Evolutionary conservation across 2,113 vertebrate species (phyloP).

Genomic region (Oncorhynchus kisutch): DNA sequence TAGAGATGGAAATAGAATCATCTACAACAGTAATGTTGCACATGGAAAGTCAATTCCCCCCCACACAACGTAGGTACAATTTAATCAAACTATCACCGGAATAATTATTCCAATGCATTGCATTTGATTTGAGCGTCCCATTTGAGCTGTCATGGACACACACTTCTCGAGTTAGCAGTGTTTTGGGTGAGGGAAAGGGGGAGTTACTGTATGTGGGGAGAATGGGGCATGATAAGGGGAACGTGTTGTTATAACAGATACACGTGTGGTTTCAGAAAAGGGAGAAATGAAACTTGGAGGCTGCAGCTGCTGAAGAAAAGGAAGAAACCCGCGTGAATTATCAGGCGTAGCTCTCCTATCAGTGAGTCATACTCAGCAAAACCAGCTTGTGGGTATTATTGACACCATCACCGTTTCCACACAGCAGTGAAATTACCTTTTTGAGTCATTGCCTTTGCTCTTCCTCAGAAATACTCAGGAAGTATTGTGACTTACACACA

Average conservation of each 20-base stretch:
- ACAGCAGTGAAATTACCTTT: constrained; percentile 15
- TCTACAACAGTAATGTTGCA: too few relatives aligned
- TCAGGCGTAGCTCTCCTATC: neutral
- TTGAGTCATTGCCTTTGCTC: constrained; percentile 1
- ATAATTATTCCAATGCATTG: too few relatives aligned
- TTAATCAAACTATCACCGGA: too few relatives aligned
- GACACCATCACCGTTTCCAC: neutral
- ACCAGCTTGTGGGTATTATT: neutral
- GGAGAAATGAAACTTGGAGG: constrained; percentile 19
- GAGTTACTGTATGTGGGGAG: too few relatives aligned
- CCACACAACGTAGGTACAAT: too few relatives aligned
- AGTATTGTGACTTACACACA: neutral
- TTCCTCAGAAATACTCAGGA: neutral
- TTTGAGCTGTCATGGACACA: too few relatives aligned
- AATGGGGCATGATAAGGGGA: constrained; percentile 7
- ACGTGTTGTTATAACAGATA: constrained; percentile 23
- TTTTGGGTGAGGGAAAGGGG: neutral
- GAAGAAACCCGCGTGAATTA: constrained; percentile 20
- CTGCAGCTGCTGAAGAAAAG: constrained; percentile 43
- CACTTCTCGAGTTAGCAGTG: neutral
- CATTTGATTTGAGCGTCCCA: too few relatives aligned
- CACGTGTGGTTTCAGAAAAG: constrained; percentile 13
- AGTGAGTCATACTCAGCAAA: neutral
- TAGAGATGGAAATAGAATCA: too few relatives aligned
- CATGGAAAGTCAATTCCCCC: too few relatives aligned